Base-by-base conservation (phyloP, 1,140 invertebrate species). In the Heliothis virescens region DNA sequence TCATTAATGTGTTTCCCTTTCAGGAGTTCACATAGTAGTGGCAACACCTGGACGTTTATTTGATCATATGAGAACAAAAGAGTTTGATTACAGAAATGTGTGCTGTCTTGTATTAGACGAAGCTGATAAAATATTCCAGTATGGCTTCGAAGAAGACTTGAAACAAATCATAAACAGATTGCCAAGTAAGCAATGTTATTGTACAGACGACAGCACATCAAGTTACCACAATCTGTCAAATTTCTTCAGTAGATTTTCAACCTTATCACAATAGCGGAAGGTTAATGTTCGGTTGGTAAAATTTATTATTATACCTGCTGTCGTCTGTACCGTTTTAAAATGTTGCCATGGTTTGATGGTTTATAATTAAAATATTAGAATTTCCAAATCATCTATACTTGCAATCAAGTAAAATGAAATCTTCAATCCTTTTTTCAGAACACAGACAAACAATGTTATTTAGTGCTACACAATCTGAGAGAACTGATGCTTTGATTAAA, bases 141-240 rank as follows among this genome's bases (percentile, higher is more conserved):
- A 98, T 93, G 98, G 98, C 16, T 98, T 98, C 95, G 97, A 98
- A 93, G 96, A 98, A 88, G 98, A 98, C 86, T 96, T 98, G 95
- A 97, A 97, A 89, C 96, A 97, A 91, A 98, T 98, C 83, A 95
- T 98, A 41, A 95, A 96, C 83, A 88, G 97, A 47, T 92, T 98
- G 62, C 98, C 98, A 77, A 97, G 97, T 97, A 95, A 95, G 95
- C 94, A n/a, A n/a, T n/a, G n/a, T 60, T 65, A 53, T 16, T 73
- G 15, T 72, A n/a, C n/a, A n/a, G n/a, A n/a, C n/a, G n/a, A n/a
- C n/a, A n/a, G n/a, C n/a, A n/a, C n/a, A n/a, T n/a, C n/a, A n/a
- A n/a, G n/a, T n/a, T n/a, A n/a, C n/a, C n/a, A n/a, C n/a, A n/a
- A n/a, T n/a, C n/a, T n/a, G n/a, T n/a, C n/a, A n/a, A n/a, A n/a